These are phyloP conservation scores for Tragelaphus strepsiceros DNA, from an alignment of 2,113 vertebrate species.

Conservation along the genomic window DNA sequence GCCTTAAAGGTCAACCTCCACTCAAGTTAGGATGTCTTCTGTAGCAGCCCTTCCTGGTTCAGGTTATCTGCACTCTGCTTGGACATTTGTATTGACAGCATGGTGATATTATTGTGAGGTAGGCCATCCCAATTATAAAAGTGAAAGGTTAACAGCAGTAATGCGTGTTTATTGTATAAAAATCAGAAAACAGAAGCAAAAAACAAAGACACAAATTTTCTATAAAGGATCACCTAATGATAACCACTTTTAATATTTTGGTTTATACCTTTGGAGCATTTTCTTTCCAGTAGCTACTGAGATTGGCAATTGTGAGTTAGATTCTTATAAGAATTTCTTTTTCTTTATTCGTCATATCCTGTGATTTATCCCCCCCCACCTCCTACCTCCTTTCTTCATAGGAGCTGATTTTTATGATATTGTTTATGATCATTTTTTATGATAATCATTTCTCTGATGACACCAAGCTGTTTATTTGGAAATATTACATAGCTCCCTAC, in stretches of 20 bases:
- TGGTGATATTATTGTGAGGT: constrained; percentile 2
- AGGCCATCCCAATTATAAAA: background rate
- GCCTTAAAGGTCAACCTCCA: background rate
- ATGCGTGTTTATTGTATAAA: background rate
- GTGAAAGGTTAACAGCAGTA: background rate
- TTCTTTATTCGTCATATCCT: background rate
- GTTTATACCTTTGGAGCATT: constrained; percentile 1
- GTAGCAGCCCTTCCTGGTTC: background rate
- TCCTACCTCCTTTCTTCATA: background rate
- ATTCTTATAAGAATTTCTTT: background rate
- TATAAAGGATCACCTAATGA: background rate
- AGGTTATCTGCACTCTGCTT: background rate
- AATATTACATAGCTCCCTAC: background rate
- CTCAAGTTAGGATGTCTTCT: background rate
- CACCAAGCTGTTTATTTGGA: background rate
- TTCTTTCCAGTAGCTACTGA: background rate
- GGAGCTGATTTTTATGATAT: background rate
- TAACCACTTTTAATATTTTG: constrained; percentile 12
- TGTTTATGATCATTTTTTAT: background rate
- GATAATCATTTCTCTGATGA: background rate
- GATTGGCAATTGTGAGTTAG: constrained; percentile 2
- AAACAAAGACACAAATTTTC: background rate
- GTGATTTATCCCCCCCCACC: background rate
- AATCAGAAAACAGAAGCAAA: background rate
- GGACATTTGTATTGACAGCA: background rate